Conservation (phyloP, 2,113 vertebrate genomes). For the Hippoglossus stenolepis region DNA sequence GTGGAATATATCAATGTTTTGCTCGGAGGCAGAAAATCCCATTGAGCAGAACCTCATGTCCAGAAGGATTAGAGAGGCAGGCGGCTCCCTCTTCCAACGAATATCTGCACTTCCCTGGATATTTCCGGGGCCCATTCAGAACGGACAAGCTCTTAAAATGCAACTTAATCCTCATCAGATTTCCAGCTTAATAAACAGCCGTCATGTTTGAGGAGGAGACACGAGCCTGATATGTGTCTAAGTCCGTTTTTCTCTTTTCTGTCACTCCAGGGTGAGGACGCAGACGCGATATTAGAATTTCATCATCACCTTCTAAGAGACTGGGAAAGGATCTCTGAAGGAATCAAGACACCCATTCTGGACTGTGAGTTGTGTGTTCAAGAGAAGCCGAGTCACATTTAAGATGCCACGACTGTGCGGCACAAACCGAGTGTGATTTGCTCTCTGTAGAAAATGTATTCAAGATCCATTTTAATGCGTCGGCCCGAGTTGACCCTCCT, state of each 20-base stretch:
- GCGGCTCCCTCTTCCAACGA: conserved; percentile 32
- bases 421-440: conserved; percentile 44
- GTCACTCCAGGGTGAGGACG: conserved; percentile 53
- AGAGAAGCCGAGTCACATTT: conserved; percentile 56
- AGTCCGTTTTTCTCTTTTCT: conserved; percentile 31
- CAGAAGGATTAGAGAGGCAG: conserved; percentile 59
- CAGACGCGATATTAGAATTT: conserved; percentile 52
- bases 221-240: conserved; percentile 18
- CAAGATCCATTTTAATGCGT: conserved; percentile 55
- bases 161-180: conserved; percentile 68
- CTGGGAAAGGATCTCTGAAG: conserved; percentile 40
- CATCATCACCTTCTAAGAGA: conserved; percentile 71
- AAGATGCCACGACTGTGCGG: conserved; percentile 44
- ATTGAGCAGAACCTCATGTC: conserved; percentile 50
- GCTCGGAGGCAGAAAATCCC: conserved; percentile 44
- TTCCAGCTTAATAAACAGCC: conserved; percentile 48
- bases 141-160: conserved; percentile 51
- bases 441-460: conserved; percentile 53
- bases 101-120: conserved; percentile 49
- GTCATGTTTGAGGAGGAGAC: conserved; percentile 17
- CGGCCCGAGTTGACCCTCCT: conserved; percentile 38
- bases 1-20: conserved; percentile 47
- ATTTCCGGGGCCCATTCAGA: conserved; percentile 44
- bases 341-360: conserved; percentile 53
- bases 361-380: conserved; percentile 63